Conservation (phyloP, 2,113 vertebrate species). For the Ia io region DNA sequence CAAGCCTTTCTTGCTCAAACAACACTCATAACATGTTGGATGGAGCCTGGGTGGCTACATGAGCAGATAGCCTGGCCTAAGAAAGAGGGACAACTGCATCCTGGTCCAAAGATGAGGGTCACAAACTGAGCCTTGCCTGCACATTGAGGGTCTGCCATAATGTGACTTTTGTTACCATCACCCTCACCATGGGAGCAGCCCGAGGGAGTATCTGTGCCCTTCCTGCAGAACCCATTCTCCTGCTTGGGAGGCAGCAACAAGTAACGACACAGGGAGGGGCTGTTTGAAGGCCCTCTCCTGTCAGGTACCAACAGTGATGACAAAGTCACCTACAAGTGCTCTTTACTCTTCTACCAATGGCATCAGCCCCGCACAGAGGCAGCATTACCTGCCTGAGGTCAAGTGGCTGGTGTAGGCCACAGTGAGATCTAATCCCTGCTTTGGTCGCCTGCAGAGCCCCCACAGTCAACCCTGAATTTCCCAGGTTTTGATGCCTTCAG, state of each 20-base stretch:
- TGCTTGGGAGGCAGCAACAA: background rate
- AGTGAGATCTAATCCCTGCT: background rate
- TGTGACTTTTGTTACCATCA: background rate
- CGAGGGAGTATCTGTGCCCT: background rate
- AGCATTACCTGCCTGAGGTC: background rate
- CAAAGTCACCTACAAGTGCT: rapidly evolving
- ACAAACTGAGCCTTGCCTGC: background rate
- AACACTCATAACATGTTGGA: rapidly evolving
- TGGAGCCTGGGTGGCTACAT: background rate
- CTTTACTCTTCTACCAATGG: too few relatives aligned
- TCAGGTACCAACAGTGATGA: background rate
- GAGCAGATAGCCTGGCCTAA: background rate
- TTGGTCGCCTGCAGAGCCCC: background rate
- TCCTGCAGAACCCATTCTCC: background rate
- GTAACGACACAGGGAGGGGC: background rate
- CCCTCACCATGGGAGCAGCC: background rate
- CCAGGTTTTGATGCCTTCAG: background rate
- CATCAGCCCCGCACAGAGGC: background rate
- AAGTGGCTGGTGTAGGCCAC: background rate
- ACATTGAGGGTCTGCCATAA: background rate
- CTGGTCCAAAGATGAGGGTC: background rate
- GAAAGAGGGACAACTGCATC: background rate
- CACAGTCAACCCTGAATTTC: background rate
- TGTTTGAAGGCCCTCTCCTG: background rate
- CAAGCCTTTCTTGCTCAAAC: too few relatives aligned